Conservation (phyloP, 2,888 invertebrate species). For the Xylota sylvarum region DNA sequence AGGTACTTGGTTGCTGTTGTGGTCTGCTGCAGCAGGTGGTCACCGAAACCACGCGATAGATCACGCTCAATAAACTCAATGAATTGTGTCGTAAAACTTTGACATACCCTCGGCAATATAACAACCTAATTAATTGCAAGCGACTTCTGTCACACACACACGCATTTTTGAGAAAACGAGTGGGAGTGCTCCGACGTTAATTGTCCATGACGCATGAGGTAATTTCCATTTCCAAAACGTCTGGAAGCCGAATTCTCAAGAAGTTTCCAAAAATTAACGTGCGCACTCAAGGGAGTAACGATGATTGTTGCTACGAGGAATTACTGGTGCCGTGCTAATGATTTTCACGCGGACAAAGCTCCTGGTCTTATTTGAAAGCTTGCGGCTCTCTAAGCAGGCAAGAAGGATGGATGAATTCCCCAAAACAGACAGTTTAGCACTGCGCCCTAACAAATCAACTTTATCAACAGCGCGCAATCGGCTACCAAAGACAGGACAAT, state of each 20-base stretch:
- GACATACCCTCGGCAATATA: slow-evolving; percentile 36
- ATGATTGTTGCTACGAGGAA: slow-evolving; percentile 8
- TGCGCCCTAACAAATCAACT: slow-evolving; percentile 66
- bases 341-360: slow-evolving; percentile 48
- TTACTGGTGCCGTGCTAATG: slow-evolving; percentile 17
- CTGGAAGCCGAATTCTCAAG: slow-evolving; percentile 11
- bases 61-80: slow-evolving; percentile 72
- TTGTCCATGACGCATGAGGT: slow-evolving; percentile 51
- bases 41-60: slow-evolving; percentile 39
- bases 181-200: slow-evolving; percentile 44
- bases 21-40: slow-evolving; percentile 57
- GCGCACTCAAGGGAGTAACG: slow-evolving; percentile 39
- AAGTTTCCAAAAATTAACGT: slow-evolving; percentile 56
- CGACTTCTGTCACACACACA: slow-evolving; percentile 37
- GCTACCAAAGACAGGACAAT: slow-evolving; percentile 51
- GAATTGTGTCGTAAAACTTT: slow-evolving; percentile 45
- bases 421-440: neutral
- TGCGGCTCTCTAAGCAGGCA: slow-evolving; percentile 1
- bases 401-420: slow-evolving; percentile 32
- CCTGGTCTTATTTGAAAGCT: slow-evolving; percentile 33
- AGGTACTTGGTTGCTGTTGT: neutral
- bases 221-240: neutral
- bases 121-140: slow-evolving; percentile 54
- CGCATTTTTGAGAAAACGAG: neutral
- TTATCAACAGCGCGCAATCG: slow-evolving; percentile 60